Evolutionary conservation across 2,113 vertebrate species (phyloP).

Genomic region (Nannobrachium achirus): DNA sequence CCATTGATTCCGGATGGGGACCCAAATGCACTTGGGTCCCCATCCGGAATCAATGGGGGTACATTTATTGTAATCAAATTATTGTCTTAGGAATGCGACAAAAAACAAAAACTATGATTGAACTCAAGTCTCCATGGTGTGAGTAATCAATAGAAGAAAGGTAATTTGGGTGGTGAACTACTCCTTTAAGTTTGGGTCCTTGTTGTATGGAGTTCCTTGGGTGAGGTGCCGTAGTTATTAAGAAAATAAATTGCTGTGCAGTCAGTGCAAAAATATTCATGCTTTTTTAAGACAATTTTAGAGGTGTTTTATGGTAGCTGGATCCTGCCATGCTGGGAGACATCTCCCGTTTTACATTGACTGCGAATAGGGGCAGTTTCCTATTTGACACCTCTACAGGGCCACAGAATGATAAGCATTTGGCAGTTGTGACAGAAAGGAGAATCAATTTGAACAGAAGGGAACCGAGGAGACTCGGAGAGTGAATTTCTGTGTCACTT

Average conservation of each 20-base stretch:
- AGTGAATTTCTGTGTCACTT: background rate
- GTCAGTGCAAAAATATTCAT: background rate
- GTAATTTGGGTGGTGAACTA: too few species aligned
- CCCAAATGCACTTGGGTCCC: too few species aligned
- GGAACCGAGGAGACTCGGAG: background rate
- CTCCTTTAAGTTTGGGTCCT: too few species aligned
- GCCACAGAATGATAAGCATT: background rate
- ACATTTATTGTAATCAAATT: too few species aligned
- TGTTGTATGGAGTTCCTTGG: background rate
- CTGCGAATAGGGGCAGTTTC: background rate
- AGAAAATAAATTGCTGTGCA: background rate
- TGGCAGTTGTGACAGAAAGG: slow-evolving; percentile 4
- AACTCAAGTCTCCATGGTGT: too few species aligned
- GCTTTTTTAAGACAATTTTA: slow-evolving; percentile 6
- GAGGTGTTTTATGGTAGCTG: slow-evolving; percentile 3
- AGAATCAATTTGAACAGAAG: background rate
- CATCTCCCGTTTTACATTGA: slow-evolving; percentile 1
- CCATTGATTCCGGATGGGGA: too few species aligned
- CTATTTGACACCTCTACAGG: slow-evolving; percentile 5
- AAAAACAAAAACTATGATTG: too few species aligned
- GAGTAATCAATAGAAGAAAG: too few species aligned
- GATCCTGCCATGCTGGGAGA: background rate
- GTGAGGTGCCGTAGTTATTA: background rate
- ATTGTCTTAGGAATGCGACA: too few species aligned
- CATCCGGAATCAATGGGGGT: too few species aligned